Evolutionary conservation across 2,113 vertebrate genomes (phyloP).

Genomic region (Sula dactylatra): DNA sequence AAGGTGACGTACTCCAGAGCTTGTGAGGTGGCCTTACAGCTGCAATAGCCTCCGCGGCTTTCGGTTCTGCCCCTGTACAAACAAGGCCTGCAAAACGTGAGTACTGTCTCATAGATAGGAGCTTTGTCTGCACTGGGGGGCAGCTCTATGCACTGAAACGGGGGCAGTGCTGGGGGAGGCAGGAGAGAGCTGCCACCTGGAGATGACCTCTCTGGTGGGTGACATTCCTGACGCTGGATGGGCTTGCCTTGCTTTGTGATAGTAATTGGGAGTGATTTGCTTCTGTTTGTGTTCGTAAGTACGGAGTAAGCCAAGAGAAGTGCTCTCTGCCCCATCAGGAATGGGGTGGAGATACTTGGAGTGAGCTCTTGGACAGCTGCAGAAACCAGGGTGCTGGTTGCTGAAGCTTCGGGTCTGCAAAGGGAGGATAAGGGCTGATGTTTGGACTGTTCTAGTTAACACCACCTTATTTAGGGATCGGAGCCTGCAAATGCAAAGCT

Average conservation of each 20-base stretch:
- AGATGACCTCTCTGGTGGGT: neutral
- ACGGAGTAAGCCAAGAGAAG: neutral
- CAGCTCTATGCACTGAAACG: neutral
- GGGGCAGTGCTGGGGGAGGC: too few relatives aligned
- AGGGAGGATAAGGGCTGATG: neutral
- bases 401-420: neutral
- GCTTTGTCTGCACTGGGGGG: neutral
- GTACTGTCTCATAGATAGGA: neutral
- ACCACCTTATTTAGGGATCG: fast-evolving
- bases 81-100: neutral
- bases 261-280: neutral
- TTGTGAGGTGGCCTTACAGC: neutral
- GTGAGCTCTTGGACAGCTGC: neutral
- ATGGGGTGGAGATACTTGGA: slow-evolving; percentile 27
- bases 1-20: neutral
- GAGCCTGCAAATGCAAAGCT: neutral
- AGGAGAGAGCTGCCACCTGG: neutral
- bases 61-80: neutral
- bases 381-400: neutral
- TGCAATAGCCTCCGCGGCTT: neutral
- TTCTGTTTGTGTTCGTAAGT: neutral
- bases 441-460: neutral
- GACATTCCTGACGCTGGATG: slow-evolving; percentile 28
- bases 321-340: slow-evolving; percentile 20
- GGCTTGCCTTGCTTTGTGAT: neutral